Percentiles rank a stretch among this genome's conserved stretches.
Evolutionary conservation across 2,888 invertebrate genomes (phyloP).

Genomic region (Epicampocera succincta): DNA sequence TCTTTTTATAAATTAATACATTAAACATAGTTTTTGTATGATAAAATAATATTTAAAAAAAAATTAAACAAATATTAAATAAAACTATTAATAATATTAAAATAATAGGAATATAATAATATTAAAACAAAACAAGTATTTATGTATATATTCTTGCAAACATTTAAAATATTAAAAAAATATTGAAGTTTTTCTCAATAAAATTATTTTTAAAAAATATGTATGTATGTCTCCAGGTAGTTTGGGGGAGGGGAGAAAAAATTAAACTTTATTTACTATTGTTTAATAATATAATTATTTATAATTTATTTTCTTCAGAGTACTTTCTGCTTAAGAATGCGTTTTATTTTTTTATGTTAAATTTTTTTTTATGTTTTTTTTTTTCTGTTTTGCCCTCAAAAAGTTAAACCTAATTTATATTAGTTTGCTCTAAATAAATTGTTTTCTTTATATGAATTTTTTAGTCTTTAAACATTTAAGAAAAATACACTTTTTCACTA

Average conservation of each 20-base stretch:
- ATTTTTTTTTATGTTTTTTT: constrained; percentile 27
- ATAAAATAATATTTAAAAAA: constrained; percentile 37
- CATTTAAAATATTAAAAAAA: constrained; percentile 46
- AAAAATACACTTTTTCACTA: constrained; percentile 69
- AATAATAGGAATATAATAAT: constrained; percentile 54
- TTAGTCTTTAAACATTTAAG: constrained; percentile 69
- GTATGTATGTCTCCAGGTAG: constrained; percentile 5
- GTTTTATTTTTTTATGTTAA: constrained; percentile 23
- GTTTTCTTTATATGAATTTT: constrained; percentile 36
- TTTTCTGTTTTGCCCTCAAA: constrained; percentile 42
- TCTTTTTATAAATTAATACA: constrained; percentile 37
- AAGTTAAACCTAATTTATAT: constrained; percentile 59
- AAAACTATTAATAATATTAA: constrained; percentile 39
- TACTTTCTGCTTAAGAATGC: constrained; percentile 53
- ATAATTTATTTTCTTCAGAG: constrained; percentile 57
- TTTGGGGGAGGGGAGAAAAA: constrained; percentile 11
- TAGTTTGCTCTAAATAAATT: constrained; percentile 61
- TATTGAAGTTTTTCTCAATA: constrained; percentile 39
- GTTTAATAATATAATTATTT: constrained; percentile 49
- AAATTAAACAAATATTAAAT: constrained; percentile 40
- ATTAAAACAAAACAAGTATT: constrained; percentile 36
- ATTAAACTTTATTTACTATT: constrained; percentile 56
- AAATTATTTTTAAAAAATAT: constrained; percentile 25
- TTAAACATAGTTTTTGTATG: constrained; percentile 3
- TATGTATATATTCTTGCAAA: constrained; percentile 22